These are phyloP conservation scores for Lutraria rhynchaena DNA, from an alignment of 1,140 invertebrate genomes.

Conservation along the genomic window DNA sequence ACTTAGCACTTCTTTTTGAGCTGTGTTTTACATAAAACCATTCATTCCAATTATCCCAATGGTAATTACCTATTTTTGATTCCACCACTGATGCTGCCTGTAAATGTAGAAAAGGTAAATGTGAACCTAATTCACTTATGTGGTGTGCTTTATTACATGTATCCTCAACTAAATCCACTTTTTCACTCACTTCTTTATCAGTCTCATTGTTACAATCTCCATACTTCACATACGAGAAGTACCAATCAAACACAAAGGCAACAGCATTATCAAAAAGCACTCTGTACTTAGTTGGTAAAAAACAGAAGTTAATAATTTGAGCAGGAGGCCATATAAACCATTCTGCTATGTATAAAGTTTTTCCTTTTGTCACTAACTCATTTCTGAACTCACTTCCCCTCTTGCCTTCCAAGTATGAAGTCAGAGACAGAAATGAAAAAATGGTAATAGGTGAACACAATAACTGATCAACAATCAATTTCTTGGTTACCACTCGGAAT, in stretches of 20 bases:
- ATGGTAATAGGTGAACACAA: conserved; percentile 93
- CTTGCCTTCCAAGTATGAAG: conserved; percentile 88
- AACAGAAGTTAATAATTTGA: conserved; percentile 94
- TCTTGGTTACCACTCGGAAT: conserved; percentile 89
- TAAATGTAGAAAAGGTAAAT: conserved; percentile 39
- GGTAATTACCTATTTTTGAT: not conserved
- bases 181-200: not conserved
- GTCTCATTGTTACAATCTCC: conserved; percentile 14
- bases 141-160: not conserved
- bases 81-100: conserved; percentile 29
- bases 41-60: conserved; percentile 28
- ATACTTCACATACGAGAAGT: conserved; percentile 92
- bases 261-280: conserved; percentile 96
- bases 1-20: no score
- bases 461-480: conserved; percentile 93
- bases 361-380: conserved; percentile 90
- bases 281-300: conserved; percentile 91
- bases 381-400: conserved; percentile 79
- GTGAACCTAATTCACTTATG: not conserved
- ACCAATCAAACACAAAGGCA: conserved; percentile 94
- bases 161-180: not conserved
- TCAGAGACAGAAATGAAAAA: conserved; percentile 89
- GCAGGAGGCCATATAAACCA: conserved; percentile 91
- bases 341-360: conserved; percentile 90
- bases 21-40: no score